phyloP scores from a whole-genome alignment of 2,888 invertebrate genomes.

The Galerucella pusilla region DNA sequence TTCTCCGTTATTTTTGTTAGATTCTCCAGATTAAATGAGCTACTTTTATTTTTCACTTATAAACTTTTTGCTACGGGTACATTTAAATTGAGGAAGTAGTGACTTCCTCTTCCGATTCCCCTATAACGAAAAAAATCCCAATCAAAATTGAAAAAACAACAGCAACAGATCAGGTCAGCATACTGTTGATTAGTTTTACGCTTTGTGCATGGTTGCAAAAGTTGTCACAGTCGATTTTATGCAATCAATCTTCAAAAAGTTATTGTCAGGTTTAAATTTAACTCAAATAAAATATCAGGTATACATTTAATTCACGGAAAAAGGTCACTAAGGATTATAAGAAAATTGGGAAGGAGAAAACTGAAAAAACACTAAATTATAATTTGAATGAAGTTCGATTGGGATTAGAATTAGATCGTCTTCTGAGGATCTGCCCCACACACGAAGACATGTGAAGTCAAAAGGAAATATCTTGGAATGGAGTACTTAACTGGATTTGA shows the following conservation, averaged over 20 bases:
- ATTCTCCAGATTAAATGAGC: background rate
- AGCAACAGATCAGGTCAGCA: background rate
- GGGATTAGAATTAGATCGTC: no score
- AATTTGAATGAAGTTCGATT: no score
- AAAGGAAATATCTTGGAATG: no score
- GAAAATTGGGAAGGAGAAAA: no score
- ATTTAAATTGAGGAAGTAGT: background rate
- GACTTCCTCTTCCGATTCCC: conserved; percentile 5
- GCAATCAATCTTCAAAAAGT: background rate
- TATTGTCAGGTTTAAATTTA: background rate
- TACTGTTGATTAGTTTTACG: conserved; percentile 2
- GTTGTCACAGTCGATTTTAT: background rate
- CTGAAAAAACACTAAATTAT: no score
- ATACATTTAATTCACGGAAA: no score
- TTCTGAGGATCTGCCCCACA: no score
- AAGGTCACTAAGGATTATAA: no score
- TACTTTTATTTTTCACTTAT: no score
- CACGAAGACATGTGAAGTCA: no score
- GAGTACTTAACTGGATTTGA: no score
- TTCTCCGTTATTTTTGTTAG: background rate
- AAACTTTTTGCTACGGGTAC: background rate
- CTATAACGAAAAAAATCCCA: background rate
- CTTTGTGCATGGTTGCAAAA: conserved; percentile 3
- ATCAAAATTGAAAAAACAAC: background rate
- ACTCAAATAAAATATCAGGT: background rate